Base-by-base conservation (phyloP, 2,888 invertebrate genomes). In the Petrolisthes manimaculis region DNA sequence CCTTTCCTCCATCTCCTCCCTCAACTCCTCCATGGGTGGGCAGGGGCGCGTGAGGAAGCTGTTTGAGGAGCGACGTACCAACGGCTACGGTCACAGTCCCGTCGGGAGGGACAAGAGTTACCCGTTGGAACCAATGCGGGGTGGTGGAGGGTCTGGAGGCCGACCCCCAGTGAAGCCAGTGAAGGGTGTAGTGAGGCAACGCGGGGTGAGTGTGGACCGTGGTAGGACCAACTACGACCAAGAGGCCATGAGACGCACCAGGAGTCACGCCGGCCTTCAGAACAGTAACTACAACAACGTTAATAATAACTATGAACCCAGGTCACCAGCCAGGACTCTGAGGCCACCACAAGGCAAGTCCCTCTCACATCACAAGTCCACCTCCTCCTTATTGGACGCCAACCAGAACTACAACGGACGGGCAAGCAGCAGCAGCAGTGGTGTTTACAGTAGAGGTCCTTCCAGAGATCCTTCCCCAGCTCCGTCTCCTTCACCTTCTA, bases 121-220 rank as follows among this genome's bases (percentile, higher is more conserved):
- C 92, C 92, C 53, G 92, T 93, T 74, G 92, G 92, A 55, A 91
- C 93, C 86, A 93, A 93, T 91, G 53, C 85, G 84, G 51, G 89
- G 89, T 12, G 61, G 81, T 51, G 83, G 87, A 24, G 61, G 55
- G 9, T 78, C 79, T 2, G 79, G 85, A 2, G 86, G 86, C 12
- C 83, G 87, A 1, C 83, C 78, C n/a, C 87, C 87, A 24, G 79
- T 56, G 14, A 87, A 84, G 78, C 87, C 87, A 12, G 51, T 56
- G 21, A 84, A 74, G 71, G 79, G 83, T n/a, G 55, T 79, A 12
- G 61, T 71, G n/a, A 51, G 83, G 18, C 83, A 78, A 24, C 54
- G 87, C 5, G 87, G 87, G 21, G 87, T 87, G 37, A 87, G 87
- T 18, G 79, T 87, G 69, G 87, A 87, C 80, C 78, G 87, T 12